phyloP scores from a whole-genome alignment of 2,797 vertebrate species.

The Sebastolobus altivelis region DNA sequence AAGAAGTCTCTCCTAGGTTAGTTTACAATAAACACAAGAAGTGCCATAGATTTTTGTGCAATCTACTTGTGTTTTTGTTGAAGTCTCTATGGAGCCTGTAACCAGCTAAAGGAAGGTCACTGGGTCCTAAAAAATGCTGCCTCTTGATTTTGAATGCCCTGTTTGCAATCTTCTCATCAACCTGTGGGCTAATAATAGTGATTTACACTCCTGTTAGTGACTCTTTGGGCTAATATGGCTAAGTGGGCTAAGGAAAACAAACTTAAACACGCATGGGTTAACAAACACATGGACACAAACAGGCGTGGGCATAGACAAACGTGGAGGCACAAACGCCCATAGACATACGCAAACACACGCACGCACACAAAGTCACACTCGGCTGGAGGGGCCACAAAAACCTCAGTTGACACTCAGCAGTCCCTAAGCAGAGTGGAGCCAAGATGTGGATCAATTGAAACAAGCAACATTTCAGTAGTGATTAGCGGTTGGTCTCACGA shows the following conservation, averaged over 20 bases:
- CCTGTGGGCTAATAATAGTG: not conserved
- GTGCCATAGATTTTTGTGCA: not conserved
- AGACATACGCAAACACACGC: not conserved
- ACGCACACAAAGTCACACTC: slow-evolving; percentile 20
- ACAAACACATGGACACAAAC: slow-evolving; percentile 16
- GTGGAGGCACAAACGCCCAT: not conserved
- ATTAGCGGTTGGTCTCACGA: not conserved
- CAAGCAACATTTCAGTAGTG: slow-evolving; percentile 8
- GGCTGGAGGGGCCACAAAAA: slow-evolving; percentile 11
- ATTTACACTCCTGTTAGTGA: not conserved
- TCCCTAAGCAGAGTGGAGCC: slow-evolving; percentile 27
- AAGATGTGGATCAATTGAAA: slow-evolving; percentile 39
- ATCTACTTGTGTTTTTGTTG: slow-evolving; percentile 2
- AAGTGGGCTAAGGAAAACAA: slow-evolving; percentile 21
- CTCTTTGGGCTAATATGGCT: slow-evolving; percentile 1
- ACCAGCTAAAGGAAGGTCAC: not conserved
- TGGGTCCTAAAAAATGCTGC: not conserved
- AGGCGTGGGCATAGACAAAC: slow-evolving; percentile 1
- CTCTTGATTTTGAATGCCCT: not conserved
- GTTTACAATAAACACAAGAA: slow-evolving; percentile 1
- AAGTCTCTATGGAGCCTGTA: not conserved
- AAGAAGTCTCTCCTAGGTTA: not conserved
- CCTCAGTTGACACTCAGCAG: slow-evolving; percentile 24
- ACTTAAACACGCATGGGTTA: slow-evolving; percentile 12
- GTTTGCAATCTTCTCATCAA: slow-evolving; percentile 3